Base-by-base conservation (phyloP, 2,888 invertebrate species). In the Orthosia cruda region DNA sequence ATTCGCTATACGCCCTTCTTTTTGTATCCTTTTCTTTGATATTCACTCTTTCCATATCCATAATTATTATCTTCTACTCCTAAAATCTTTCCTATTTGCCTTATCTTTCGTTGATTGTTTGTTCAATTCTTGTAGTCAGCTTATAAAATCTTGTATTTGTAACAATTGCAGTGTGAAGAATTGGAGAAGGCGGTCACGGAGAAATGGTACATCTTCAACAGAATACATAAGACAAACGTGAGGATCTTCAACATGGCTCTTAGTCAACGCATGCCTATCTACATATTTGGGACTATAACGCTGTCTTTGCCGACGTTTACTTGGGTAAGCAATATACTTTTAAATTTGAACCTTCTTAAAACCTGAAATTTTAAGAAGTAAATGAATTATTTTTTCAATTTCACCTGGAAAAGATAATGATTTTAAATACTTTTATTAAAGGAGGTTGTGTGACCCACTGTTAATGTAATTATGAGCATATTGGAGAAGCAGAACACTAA, bases 291-390 rank as follows among this genome's bases (percentile, higher is more conserved):
- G 0, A 91, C 95, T 16, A 92, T 93, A 18, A 90, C 93, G 0
- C 77, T 96, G 18, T 95, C 94, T 7, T 84, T 95, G 71, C 94
- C 95, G 3, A 96, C 96, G 16, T 96, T 96, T 85, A 95, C 95
- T 73, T 96, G 96, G 96, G 96, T 95, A 89, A 90, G 74, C 4
- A 32, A 13, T 54, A 45, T 45, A 15, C 1, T 26, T 18, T 3
- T 13, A 62, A 20, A 47, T 47, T 11, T 1, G 26, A 11, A 16
- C 9, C 0, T 57, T 16, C 23, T 5, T 7, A 57, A 7, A 9
- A 16, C 1, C 16, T 26, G 26, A 3, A 52, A 0, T 52, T 0
- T 50, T 50, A 18, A 18, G 50, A 18, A 50, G 7, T 50, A 50
- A 50, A 50, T 50, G 1, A 18, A n/a, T n/a, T n/a, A n/a, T n/a